phyloP scores from a whole-genome alignment of 2,888 invertebrate genomes.

The Phengaris arion region DNA sequence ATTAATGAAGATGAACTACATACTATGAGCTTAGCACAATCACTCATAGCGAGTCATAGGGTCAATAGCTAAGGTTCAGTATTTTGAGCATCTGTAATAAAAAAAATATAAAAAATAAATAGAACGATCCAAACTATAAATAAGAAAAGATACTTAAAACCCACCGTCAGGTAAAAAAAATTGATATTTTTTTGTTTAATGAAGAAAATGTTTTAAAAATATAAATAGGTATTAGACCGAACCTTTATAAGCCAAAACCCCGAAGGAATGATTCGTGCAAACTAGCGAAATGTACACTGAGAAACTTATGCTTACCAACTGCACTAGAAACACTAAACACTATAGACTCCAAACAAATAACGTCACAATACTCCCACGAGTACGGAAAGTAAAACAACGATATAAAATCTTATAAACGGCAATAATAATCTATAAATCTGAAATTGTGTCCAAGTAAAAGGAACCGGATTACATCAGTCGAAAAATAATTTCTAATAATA shows the following conservation, averaged over 20 bases:
- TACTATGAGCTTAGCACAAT: conserved; percentile 79
- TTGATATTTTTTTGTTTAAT: too few species aligned
- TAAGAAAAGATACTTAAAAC: too few species aligned
- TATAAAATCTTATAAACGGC: conserved; percentile 35
- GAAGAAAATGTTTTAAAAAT: neutral
- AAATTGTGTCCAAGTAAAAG: conserved; percentile 38
- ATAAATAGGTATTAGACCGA: neutral
- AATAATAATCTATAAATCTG: conserved; percentile 35
- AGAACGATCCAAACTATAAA: too few species aligned
- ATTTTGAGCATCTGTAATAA: conserved; percentile 12
- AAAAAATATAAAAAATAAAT: too few species aligned
- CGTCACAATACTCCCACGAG: conserved; percentile 27
- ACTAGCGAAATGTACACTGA: conserved; percentile 74
- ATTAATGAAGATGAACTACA: conserved; percentile 64
- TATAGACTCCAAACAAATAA: conserved; percentile 27
- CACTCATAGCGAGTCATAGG: conserved; percentile 74
- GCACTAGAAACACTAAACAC: conserved; percentile 22
- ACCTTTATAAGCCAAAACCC: conserved; percentile 45
- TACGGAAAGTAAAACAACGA: conserved; percentile 33
- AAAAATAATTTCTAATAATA: conserved; percentile 41
- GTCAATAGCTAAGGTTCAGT: conserved; percentile 47
- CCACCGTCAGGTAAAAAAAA: too few species aligned
- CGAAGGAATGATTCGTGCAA: conserved; percentile 83
- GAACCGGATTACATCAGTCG: conserved; percentile 44
- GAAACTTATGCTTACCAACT: conserved; percentile 30